A percentile compares a stretch with the other conserved stretches of the same genome.
These are phyloP conservation scores for Diorhabda carinulata DNA, from an alignment of 1,140 invertebrate genomes.

Conservation along the genomic window DNA sequence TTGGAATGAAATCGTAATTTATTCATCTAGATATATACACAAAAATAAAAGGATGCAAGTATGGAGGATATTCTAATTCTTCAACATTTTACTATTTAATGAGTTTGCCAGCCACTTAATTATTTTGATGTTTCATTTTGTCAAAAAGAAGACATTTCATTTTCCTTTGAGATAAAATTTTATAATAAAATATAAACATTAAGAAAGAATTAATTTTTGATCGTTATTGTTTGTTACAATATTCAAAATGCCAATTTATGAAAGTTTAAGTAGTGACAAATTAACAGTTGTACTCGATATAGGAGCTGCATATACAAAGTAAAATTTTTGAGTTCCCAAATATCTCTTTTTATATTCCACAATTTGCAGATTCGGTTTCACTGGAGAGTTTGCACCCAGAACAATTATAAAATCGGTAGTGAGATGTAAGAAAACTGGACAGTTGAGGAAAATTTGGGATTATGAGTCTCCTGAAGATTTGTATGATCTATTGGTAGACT, in stretches of 20 bases:
- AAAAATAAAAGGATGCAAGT: too few relatives aligned
- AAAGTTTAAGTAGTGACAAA: constrained; percentile 79
- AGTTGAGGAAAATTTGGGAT: constrained; percentile 64
- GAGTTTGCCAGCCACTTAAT: too few relatives aligned
- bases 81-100: too few relatives aligned
- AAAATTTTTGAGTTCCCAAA: constrained; percentile 43
- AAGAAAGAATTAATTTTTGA: too few relatives aligned
- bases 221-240: too few relatives aligned
- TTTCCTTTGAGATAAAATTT: too few relatives aligned
- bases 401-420: constrained; percentile 81
- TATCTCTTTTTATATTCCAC: background rate
- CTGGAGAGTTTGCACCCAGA: constrained; percentile 79
- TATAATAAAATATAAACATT: too few relatives aligned
- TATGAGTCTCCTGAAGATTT: constrained; percentile 71
- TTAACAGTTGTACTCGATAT: constrained; percentile 87
- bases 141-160: too few relatives aligned
- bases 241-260: constrained; percentile 63
- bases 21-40: too few relatives aligned
- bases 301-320: constrained; percentile 92
- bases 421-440: constrained; percentile 61
- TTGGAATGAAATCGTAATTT: too few relatives aligned
- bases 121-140: too few relatives aligned
- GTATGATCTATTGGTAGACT: constrained; percentile 82
- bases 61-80: too few relatives aligned
- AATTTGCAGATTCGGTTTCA: constrained; percentile 79